These are phyloP conservation scores for Omphaloscelis lunosa DNA, from an alignment of 2,888 invertebrate species.

Conservation along the genomic window DNA sequence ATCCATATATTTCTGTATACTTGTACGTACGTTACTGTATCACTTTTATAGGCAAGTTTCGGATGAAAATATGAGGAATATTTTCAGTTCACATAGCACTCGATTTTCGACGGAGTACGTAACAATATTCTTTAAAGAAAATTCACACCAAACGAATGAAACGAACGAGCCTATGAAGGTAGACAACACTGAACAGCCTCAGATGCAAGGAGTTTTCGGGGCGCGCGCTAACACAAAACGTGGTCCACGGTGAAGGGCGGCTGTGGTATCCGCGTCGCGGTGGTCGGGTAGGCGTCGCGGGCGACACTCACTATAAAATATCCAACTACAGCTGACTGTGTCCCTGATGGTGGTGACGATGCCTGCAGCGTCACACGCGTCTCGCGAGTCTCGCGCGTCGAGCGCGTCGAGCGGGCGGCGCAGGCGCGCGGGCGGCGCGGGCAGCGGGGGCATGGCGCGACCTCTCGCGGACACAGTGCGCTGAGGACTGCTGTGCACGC, in stretches of 20 bases:
- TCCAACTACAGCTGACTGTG: slow-evolving; percentile 94
- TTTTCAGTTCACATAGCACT: slow-evolving; percentile 59
- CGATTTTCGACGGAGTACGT: slow-evolving; percentile 23
- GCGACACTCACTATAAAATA: slow-evolving; percentile 93
- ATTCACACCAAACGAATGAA: slow-evolving; percentile 46
- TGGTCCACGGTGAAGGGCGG: slow-evolving; percentile 71
- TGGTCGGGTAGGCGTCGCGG: slow-evolving; percentile 58
- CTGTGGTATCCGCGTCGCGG: slow-evolving; percentile 61
- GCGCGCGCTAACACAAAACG: slow-evolving; percentile 71
- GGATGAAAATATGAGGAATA: slow-evolving; percentile 27
- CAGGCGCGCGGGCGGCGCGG: slow-evolving; percentile 84
- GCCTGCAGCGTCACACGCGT: slow-evolving; percentile 90
- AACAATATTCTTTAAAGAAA: slow-evolving; percentile 28
- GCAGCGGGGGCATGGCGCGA: slow-evolving; percentile 87
- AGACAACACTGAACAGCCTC: slow-evolving; percentile 68
- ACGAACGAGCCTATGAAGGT: slow-evolving; percentile 33
- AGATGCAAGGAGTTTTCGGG: slow-evolving; percentile 61
- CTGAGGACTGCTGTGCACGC: slow-evolving; percentile 83
- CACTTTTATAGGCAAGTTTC: slow-evolving; percentile 23
- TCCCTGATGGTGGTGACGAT: slow-evolving; percentile 92
- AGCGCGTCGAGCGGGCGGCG: slow-evolving; percentile 76
- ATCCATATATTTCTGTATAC: slow-evolving; percentile 14
- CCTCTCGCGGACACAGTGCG: slow-evolving; percentile 83
- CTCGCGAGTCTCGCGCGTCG: slow-evolving; percentile 81
- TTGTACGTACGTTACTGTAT: slow-evolving; percentile 50